Evolutionary conservation across 2,113 vertebrate genomes (phyloP).

Genomic region (Dendrocopos noguchii): DNA sequence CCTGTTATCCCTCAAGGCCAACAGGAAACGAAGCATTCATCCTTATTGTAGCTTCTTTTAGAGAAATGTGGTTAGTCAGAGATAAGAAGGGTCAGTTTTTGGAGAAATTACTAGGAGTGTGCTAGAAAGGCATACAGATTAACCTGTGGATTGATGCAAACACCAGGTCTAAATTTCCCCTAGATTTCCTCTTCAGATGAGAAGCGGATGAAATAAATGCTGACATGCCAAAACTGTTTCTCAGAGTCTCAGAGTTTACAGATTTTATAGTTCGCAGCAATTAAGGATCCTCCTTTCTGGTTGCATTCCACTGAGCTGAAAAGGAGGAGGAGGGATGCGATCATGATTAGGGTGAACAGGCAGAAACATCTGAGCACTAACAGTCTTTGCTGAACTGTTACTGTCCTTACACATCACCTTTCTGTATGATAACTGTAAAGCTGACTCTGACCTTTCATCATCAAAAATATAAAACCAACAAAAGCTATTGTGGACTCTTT

Average conservation of each 20-base stretch:
- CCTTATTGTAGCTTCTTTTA: not conserved
- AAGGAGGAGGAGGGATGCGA: not conserved
- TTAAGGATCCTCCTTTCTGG: not conserved
- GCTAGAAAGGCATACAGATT: not conserved
- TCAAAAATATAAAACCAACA: not conserved
- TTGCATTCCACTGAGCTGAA: not conserved
- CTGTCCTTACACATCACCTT: not conserved
- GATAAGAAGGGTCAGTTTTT: not conserved
- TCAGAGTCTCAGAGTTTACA: not conserved
- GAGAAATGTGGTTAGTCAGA: not conserved
- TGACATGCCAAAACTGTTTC: not conserved
- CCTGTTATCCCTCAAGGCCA: not conserved
- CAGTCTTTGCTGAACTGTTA: not conserved
- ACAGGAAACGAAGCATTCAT: not conserved
- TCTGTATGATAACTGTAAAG: not conserved
- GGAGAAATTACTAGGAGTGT: not conserved
- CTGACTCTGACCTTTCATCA: not conserved
- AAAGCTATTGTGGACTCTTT: not conserved
- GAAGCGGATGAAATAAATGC: not conserved
- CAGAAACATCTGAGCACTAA: not conserved
- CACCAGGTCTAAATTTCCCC: not conserved
- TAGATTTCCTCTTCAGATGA: not conserved
- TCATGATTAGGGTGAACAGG: not conserved
- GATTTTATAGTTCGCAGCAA: not conserved
- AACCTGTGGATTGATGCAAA: not conserved